Evolutionary conservation across 2,113 vertebrate genomes (phyloP).

Genomic region (Ptychochromis oligacanthus): DNA sequence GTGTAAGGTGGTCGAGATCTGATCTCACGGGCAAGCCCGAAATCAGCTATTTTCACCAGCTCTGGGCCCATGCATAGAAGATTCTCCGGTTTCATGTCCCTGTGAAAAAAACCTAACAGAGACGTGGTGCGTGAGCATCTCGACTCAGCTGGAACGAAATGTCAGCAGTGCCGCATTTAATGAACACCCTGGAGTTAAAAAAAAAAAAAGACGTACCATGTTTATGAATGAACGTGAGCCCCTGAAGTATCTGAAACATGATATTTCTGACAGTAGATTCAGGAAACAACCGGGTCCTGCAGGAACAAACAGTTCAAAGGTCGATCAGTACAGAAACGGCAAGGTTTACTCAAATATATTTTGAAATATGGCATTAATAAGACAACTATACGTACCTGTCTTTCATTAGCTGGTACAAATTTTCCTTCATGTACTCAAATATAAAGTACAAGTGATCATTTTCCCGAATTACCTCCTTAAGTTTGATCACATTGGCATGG

Average conservation of each 20-base stretch:
- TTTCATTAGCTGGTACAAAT: constrained; percentile 98
- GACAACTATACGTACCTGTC: constrained; percentile 84
- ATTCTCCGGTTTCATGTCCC: constrained; percentile 99
- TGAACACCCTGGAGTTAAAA: neutral
- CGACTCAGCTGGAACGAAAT: neutral
- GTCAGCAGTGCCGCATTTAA: neutral
- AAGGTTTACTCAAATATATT: neutral
- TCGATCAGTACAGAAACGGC: neutral
- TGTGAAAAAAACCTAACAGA: constrained; percentile 91
- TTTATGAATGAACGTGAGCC: constrained; percentile 97
- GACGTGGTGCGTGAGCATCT: neutral
- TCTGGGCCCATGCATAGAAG: constrained; percentile 97
- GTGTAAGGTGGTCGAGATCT: constrained; percentile 96
- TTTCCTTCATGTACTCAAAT: constrained; percentile 99
- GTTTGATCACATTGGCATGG: constrained; percentile 97
- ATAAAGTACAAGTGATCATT: constrained; percentile 98
- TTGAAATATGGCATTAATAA: neutral
- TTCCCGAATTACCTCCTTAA: constrained; percentile 98
- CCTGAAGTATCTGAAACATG: constrained; percentile 98
- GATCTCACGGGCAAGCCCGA: constrained; percentile 94
- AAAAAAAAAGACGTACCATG: constrained; percentile 82
- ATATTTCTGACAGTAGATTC: constrained; percentile 98
- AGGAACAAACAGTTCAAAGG: constrained; percentile 39
- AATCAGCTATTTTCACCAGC: constrained; percentile 98
- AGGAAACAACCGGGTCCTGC: constrained; percentile 94